These are phyloP conservation scores for Lasioglossum marginatum DNA, from an alignment of 2,888 invertebrate genomes.

Conservation along the genomic window DNA sequence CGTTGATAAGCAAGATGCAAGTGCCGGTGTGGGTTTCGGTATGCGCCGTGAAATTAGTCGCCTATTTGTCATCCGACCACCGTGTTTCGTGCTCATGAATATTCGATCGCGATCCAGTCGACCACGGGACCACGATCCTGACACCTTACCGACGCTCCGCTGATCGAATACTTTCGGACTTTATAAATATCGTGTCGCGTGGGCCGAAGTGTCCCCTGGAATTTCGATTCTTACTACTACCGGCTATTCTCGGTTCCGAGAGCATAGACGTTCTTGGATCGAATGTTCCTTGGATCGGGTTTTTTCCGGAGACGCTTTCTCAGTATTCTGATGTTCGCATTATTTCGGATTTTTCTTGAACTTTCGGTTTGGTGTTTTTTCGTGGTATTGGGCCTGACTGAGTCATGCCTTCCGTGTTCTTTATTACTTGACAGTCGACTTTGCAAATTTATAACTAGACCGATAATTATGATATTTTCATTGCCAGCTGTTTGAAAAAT, in stretches of 20 bases:
- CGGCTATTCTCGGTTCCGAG: slow-evolving; percentile 21
- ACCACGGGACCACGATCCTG: slow-evolving; percentile 10
- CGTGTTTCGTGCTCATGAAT: slow-evolving; percentile 62
- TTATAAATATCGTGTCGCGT: slow-evolving; percentile 53
- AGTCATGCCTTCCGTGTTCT: background rate
- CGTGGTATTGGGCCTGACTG: background rate
- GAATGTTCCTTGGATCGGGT: background rate
- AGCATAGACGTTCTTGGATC: slow-evolving; percentile 4
- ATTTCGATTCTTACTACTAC: slow-evolving; percentile 27
- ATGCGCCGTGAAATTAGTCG: slow-evolving; percentile 63
- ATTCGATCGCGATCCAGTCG: slow-evolving; percentile 46
- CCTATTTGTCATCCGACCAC: slow-evolving; percentile 64
- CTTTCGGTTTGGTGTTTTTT: background rate
- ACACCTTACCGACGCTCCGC: slow-evolving; percentile 32
- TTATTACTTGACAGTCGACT: background rate
- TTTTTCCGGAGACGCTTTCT: background rate
- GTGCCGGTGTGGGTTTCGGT: slow-evolving; percentile 47
- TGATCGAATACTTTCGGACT: slow-evolving; percentile 33
- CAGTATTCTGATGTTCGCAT: background rate
- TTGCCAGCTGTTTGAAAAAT: background rate
- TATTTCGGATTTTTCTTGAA: background rate
- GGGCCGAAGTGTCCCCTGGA: slow-evolving; percentile 29
- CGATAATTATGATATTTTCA: background rate
- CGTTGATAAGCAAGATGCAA: slow-evolving; percentile 22
- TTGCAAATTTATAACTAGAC: background rate